phyloP scores from a whole-genome alignment of 2,113 vertebrate genomes.

The Corynorhinus townsendii region DNA sequence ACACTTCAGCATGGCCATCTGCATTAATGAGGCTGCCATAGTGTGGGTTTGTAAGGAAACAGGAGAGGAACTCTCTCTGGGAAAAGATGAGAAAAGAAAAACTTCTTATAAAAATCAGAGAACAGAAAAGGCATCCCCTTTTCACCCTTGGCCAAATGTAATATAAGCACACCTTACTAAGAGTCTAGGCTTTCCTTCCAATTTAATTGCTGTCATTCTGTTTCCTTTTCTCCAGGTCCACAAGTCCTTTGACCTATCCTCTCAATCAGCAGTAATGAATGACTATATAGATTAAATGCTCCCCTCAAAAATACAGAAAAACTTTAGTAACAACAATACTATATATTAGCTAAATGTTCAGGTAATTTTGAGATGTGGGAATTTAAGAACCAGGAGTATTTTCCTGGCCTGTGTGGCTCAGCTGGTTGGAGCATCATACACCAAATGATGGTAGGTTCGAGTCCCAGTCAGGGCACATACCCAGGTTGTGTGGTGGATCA shows the following conservation, averaged over 20 bases:
- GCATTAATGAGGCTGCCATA: conserved; percentile 73
- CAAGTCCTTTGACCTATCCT: not conserved
- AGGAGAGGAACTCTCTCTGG: conserved; percentile 56
- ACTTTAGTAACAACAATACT: not conserved
- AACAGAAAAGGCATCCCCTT: not conserved
- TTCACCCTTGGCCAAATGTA: not conserved
- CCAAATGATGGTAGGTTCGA: not conserved
- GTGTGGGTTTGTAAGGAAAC: conserved; percentile 43
- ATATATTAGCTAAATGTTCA: not conserved
- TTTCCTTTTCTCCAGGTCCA: not conserved
- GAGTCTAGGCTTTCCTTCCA: not conserved
- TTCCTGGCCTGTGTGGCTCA: not conserved
- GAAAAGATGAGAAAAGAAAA: conserved; percentile 4
- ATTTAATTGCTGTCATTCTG: not conserved
- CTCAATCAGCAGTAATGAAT: not conserved
- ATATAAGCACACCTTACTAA: not conserved
- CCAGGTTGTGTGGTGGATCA: not conserved
- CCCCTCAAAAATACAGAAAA: not conserved
- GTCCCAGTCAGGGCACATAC: not conserved
- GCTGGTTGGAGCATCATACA: not conserved
- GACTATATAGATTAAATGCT: not conserved
- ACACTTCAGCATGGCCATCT: conserved; percentile 79
- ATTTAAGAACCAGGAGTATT: not conserved
- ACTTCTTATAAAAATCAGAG: not conserved
- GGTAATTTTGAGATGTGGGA: not conserved